A percentile compares a stretch with the other conserved stretches of the same genome.
phyloP scores from a whole-genome alignment of 2,797 vertebrate species.

The Gila robusta region DNA sequence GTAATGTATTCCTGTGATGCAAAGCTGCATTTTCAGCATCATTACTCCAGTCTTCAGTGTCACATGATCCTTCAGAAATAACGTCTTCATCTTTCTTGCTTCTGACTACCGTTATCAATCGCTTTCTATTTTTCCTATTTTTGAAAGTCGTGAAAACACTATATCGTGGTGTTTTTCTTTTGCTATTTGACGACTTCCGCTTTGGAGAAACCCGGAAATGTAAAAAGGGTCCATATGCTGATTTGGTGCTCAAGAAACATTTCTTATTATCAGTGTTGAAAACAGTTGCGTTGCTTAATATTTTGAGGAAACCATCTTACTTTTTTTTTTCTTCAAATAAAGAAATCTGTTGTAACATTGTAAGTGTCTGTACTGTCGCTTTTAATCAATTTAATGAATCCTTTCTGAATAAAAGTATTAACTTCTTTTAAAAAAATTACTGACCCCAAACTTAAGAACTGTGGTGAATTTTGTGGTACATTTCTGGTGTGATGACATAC shows the following conservation, averaged over 20 bases:
- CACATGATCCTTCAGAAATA: not conserved
- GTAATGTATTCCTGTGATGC: not conserved
- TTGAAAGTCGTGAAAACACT: not conserved
- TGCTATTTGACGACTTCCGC: not conserved
- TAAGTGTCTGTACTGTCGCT: not conserved
- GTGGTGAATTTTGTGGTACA: too few relatives aligned
- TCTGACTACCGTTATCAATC: not conserved
- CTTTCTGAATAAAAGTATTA: not conserved
- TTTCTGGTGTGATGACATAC: too few relatives aligned
- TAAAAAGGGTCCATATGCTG: not conserved
- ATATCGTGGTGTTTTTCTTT: not conserved
- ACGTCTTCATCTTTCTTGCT: not conserved
- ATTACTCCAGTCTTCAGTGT: not conserved
- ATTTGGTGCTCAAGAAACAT: not conserved
- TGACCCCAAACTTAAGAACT: too few relatives aligned
- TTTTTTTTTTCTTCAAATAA: not conserved
- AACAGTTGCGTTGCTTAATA: not conserved
- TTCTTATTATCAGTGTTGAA: not conserved
- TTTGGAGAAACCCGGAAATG: not conserved
- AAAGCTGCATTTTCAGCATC: not conserved
- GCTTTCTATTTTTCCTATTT: not conserved
- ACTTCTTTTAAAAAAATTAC: too few relatives aligned
- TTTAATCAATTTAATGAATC: not conserved
- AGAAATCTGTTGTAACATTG: not conserved
- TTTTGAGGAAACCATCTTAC: not conserved